Base-by-base conservation (phyloP, 2,113 vertebrate genomes). In the Pampusana beccarii region DNA sequence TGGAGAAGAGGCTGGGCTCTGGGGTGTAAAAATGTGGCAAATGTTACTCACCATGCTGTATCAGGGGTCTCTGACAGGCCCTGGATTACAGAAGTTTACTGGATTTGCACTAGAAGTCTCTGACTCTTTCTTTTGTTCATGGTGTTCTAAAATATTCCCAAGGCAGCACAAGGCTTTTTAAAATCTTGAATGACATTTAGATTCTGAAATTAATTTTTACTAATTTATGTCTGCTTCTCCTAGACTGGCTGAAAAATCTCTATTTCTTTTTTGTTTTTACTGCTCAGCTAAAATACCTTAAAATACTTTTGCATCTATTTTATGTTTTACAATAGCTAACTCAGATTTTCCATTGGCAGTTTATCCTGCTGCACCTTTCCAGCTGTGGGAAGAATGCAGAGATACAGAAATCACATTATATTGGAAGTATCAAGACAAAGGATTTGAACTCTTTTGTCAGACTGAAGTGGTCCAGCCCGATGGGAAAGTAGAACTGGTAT, bases 291-390 rank as follows among this genome's bases (percentile, higher is more conserved):
- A 86, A 86, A 54, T 58, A 66, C 17, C 16, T 78, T 90, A 53
- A 64, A 40, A 71, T 64, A 74, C 7, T 64, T 57, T 60, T 71
- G 5, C 5, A 16, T 91, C 0, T 79, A 36, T 82, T 79, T 82
- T 50, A 16, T 40, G 5, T 70, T 94, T 95, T 84, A 56, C 26
- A 88, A 90, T 50, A 79, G 4, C 73, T 96, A 93, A 97, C 73
- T 78, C 20, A 42, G 80, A 24, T 75, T 64, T 95, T 81, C 26
- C n/a, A 4, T 78, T 96, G 61, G n/a, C 96, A 98, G 98, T 98
- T 91, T 92, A 72, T 62, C 98, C 97, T 11, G 31, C 53, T 65
- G 58, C 87, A 85, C 98, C 97, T 29, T 85, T 20, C 26, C 46
- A 87, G 6, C 46, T 98, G 25, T 57, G 19, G 20, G 48, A 86